Evolutionary conservation across 2,113 vertebrate species (phyloP).

Genomic region (Onychorhynchus coronatus): DNA sequence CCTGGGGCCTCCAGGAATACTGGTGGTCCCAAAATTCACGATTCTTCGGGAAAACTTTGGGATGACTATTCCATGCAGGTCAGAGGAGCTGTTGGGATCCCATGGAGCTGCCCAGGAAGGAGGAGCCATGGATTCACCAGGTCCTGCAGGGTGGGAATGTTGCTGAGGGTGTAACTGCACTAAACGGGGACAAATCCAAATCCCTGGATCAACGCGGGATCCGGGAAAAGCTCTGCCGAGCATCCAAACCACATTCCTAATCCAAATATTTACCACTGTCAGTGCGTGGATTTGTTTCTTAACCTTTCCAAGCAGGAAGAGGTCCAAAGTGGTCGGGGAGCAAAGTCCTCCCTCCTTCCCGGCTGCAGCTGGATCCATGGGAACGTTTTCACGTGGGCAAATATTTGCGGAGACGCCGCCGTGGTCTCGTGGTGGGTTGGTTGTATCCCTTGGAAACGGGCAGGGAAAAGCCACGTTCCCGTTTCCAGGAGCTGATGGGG

Average conservation of each 20-base stretch:
- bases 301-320: not conserved
- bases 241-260: not conserved
- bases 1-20: no score
- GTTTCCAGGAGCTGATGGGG: not conserved
- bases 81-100: no score
- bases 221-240: not conserved
- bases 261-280: not conserved
- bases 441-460: not conserved
- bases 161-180: not conserved
- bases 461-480: not conserved
- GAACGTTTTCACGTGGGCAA: not conserved
- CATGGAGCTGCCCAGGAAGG: not conserved
- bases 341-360: not conserved
- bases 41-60: no score
- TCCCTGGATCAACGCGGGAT: fast-evolving
- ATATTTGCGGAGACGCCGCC: not conserved
- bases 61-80: no score
- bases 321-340: no score
- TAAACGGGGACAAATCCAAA: not conserved
- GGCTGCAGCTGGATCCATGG: not conserved
- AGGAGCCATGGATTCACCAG: not conserved
- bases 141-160: not conserved
- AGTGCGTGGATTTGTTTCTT: not conserved
- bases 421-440: fast-evolving
- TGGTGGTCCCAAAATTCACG: no score